Base-by-base conservation (phyloP, 1,140 invertebrate species). In the Rhyzopertha dominica region DNA sequence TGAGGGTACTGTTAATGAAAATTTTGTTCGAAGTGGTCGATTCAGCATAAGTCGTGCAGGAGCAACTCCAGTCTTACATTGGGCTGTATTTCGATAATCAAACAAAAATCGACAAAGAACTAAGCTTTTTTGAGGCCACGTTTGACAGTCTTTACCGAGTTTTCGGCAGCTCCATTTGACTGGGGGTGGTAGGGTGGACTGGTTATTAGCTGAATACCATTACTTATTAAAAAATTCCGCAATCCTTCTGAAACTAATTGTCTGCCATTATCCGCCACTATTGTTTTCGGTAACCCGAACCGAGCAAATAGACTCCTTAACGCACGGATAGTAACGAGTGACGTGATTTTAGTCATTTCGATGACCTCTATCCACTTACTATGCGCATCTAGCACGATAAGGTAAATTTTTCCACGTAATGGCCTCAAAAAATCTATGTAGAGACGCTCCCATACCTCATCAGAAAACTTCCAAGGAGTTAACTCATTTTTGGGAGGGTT, bases 121-220 rank as follows among this genome's bases (percentile, higher is more conserved):
- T 47, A 4, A 28, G 54, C 55, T 34, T 48, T 53, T 34, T 66
- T 64, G 12, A 68, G 51, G 4, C 41, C 49, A 39, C 56, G 61
- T 49, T 70, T 70, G 22, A 70, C 50, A 2, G 46, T 62, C 55
- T 64, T 61, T 1, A 71, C 68, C 0, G 61, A 50, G 32, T 70
- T 63, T 51, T 68, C 66, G 4, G 63, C 65, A 2, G 49, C 59
- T 0, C 68, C 66, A 43, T 69, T 70, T 19, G 59, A 59, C 22
- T 59, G 52, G 0, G 65, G 62, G 36, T 58, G 47, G 30, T 65
- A 64, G 7, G 65, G 63, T 10, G 65, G 46, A 7, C 59, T 51
- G 14, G 57, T 55, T 9, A 43, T 51, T 35, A 63, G 61, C 37
- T 50, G 49, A 5, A 68, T 63, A 17, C 43, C 41, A 49, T 66